Percentiles rank a stretch among this genome's conserved stretches.
These are phyloP conservation scores for Cheilosia impressa DNA, from an alignment of 2,888 invertebrate species.

Conservation along the genomic window DNA sequence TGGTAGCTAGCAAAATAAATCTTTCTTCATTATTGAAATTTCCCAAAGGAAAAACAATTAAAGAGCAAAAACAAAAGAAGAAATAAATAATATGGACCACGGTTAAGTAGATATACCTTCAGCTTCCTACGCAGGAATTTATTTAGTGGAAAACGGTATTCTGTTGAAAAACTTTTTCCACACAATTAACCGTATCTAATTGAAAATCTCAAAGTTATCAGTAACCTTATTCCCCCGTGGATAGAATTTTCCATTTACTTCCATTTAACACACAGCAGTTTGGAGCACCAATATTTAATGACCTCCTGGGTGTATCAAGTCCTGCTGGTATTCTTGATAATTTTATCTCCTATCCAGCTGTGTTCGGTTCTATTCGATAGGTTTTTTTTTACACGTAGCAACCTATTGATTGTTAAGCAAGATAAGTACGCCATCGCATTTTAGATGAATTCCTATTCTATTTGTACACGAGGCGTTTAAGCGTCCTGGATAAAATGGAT, in stretches of 20 bases:
- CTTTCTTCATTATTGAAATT: too few relatives aligned
- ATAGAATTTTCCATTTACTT: background rate
- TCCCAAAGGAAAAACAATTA: background rate
- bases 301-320: background rate
- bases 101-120: background rate
- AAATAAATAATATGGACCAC: background rate
- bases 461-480: too few relatives aligned
- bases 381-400: background rate
- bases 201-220: slow-evolving; percentile 8
- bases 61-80: background rate
- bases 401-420: too few relatives aligned
- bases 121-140: background rate
- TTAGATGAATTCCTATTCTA: too few relatives aligned
- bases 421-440: background rate
- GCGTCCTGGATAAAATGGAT: too few relatives aligned
- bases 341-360: slow-evolving; percentile 20
- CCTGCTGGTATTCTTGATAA: slow-evolving; percentile 25
- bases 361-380: background rate
- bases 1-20: too few relatives aligned
- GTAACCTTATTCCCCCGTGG: slow-evolving; percentile 8
- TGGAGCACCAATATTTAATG: background rate
- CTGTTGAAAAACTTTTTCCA: background rate
- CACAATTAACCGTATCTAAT: slow-evolving; percentile 8
- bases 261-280: background rate
- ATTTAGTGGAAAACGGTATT: slow-evolving; percentile 22